Conservation (phyloP, 2,113 vertebrate species). For the Cnemophilus loriae region DNA sequence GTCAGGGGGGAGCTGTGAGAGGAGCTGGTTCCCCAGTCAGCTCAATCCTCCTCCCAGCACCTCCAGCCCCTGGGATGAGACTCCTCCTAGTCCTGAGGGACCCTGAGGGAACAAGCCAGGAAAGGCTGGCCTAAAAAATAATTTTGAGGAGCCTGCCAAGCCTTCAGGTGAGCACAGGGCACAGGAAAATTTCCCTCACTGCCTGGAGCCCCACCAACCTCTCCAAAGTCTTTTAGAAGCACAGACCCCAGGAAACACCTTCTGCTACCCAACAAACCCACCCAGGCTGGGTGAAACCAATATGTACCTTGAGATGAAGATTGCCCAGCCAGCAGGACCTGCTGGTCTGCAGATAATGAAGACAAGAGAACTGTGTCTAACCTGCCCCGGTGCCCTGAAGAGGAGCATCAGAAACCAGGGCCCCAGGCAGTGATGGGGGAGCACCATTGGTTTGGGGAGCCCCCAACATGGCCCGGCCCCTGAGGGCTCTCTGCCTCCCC, state of each 20-base stretch:
- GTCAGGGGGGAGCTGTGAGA: background rate
- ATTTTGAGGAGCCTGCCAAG: rapidly evolving
- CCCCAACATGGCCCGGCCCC: rapidly evolving
- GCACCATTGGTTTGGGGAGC: background rate
- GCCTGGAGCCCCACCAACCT: background rate
- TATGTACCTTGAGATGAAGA: too few relatives aligned
- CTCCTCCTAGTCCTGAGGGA: rapidly evolving
- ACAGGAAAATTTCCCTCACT: background rate
- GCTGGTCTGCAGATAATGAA: background rate
- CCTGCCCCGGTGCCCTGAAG: background rate
- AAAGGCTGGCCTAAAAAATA: background rate
- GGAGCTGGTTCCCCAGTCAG: background rate
- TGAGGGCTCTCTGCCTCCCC: background rate
- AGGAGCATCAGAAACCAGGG: background rate
- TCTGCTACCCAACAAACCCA: background rate
- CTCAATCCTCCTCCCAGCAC: background rate
- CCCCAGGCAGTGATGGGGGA: background rate
- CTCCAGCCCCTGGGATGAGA: background rate
- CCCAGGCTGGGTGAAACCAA: background rate
- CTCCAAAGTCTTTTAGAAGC: background rate
- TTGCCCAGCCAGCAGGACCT: background rate
- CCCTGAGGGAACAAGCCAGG: background rate
- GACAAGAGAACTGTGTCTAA: background rate
- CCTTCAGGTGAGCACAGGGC: background rate
- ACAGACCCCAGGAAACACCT: background rate